Evolutionary conservation across 2,113 vertebrate genomes (phyloP).

Genomic region (Paramormyrops kingsleyae): DNA sequence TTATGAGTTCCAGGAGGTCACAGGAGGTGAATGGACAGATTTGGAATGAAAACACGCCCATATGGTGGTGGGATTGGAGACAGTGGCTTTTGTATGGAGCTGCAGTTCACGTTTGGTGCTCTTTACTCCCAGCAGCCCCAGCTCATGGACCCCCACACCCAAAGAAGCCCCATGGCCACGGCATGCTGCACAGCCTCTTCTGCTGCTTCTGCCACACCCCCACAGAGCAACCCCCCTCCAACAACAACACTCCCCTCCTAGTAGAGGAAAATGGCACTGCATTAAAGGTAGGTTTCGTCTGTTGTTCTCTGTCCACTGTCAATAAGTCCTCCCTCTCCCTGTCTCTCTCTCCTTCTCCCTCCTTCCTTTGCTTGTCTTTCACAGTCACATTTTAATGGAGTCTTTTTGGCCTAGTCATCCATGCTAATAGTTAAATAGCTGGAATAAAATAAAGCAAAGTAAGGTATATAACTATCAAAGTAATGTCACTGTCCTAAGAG

Average conservation of each 20-base stretch:
- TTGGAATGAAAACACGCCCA: not conserved
- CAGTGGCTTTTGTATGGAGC: not conserved
- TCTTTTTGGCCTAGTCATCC: not conserved
- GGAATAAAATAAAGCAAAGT: not conserved
- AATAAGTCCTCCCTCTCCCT: not conserved
- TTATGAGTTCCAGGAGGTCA: not conserved
- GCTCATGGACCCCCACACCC: constrained; percentile 41
- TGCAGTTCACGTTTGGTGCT: not conserved
- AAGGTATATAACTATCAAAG: not conserved
- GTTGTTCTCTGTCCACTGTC: not conserved
- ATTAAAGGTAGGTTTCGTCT: constrained; percentile 61
- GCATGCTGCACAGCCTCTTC: constrained; percentile 68
- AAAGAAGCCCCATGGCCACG: constrained; percentile 65
- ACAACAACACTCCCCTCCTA: constrained; percentile 64
- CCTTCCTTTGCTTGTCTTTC: not conserved
- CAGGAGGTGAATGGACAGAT: not conserved
- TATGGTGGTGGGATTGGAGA: not conserved
- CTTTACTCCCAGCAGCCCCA: constrained; percentile 45
- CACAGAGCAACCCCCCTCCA: constrained; percentile 56
- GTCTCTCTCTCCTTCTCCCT: not conserved
- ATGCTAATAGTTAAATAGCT: not conserved
- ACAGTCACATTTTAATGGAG: not conserved
- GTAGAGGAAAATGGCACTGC: constrained; percentile 70
- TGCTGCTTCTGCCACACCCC: constrained; percentile 72
- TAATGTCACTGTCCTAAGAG: not conserved